Conservation (phyloP, 1,140 invertebrate genomes). For the Drosophila leontia region DNA sequence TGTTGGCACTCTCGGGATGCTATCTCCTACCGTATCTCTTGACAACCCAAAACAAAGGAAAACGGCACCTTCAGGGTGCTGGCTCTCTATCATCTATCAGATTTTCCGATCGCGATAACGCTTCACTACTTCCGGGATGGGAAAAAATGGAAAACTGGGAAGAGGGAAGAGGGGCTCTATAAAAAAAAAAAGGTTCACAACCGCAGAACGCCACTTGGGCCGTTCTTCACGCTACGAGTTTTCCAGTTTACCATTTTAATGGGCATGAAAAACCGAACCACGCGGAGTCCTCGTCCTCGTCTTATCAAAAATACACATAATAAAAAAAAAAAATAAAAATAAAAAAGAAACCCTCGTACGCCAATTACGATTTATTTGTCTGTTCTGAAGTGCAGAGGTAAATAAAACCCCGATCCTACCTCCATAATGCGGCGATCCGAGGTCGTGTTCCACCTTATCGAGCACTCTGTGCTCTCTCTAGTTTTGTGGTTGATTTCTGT, state of each 20-base stretch:
- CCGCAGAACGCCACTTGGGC: constrained; percentile 39
- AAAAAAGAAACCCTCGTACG: constrained; percentile 69
- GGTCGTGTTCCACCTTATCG: constrained; percentile 66
- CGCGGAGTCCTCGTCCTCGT: constrained; percentile 27
- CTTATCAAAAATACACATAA: constrained; percentile 29
- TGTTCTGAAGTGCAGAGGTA: constrained; percentile 70
- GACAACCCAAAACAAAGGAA: constrained; percentile 42
- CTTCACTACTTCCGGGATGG: constrained; percentile 63
- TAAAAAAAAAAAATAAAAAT: constrained; percentile 14
- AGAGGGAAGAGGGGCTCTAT: constrained; percentile 2
- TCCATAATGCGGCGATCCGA: constrained; percentile 45
- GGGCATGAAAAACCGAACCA: constrained; percentile 63
- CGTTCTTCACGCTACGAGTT: constrained; percentile 63
- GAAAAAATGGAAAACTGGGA: neutral
- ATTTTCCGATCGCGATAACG: constrained; percentile 66
- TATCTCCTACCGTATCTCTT: constrained; percentile 50
- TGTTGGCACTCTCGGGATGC: constrained; percentile 50
- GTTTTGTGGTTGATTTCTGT: constrained; percentile 47
- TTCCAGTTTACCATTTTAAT: constrained; percentile 73
- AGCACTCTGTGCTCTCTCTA: constrained; percentile 7
- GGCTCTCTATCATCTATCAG: constrained; percentile 41
- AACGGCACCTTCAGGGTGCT: constrained; percentile 56
- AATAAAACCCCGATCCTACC: constrained; percentile 54
- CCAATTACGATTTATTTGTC: constrained; percentile 83
- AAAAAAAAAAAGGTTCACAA: constrained; percentile 56